Conservation (phyloP, 1,140 invertebrate species). For the Nylanderia fulva region DNA sequence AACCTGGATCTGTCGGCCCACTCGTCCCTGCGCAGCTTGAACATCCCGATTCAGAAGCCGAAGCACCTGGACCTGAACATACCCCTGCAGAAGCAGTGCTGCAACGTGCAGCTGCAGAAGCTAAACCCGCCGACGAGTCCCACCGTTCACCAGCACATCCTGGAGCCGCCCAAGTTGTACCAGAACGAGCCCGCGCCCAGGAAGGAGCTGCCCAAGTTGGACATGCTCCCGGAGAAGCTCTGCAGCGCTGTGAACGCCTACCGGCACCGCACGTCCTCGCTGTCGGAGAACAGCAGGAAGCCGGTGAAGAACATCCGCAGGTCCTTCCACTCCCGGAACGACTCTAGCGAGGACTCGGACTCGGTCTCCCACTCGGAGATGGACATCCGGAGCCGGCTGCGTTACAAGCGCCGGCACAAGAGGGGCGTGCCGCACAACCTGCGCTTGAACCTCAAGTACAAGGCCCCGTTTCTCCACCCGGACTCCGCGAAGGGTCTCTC, state of each 20-base stretch:
- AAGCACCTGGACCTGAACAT: conserved; percentile 79
- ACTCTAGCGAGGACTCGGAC: conserved; percentile 84
- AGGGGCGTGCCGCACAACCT: conserved; percentile 79
- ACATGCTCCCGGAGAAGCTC: conserved; percentile 71
- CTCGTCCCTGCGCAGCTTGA: conserved; percentile 61
- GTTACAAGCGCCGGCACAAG: conserved; percentile 79
- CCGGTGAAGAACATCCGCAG: conserved; percentile 78
- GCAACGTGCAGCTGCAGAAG: conserved; percentile 64
- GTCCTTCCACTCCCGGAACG: conserved; percentile 82
- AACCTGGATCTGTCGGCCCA: conserved; percentile 68
- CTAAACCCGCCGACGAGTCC: conserved; percentile 66
- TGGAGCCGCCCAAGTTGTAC: conserved; percentile 82
- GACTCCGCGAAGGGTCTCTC: conserved; percentile 78
- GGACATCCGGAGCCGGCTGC: conserved; percentile 81
- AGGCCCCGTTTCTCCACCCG: conserved; percentile 77
- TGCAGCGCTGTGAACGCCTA: conserved; percentile 71
- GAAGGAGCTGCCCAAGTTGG: conserved; percentile 69
- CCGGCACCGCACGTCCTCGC: conserved; percentile 81
- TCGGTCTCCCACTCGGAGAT: conserved; percentile 84
- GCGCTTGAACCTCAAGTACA: conserved; percentile 80
- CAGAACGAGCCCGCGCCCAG: conserved; percentile 79
- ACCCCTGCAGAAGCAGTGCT: conserved; percentile 64
- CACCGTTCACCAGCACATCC: conserved; percentile 78
- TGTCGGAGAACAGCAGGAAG: conserved; percentile 81
- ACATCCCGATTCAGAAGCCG: conserved; percentile 75